These are phyloP conservation scores for Corynorhinus townsendii DNA, from an alignment of 2,113 vertebrate genomes.

Conservation along the genomic window DNA sequence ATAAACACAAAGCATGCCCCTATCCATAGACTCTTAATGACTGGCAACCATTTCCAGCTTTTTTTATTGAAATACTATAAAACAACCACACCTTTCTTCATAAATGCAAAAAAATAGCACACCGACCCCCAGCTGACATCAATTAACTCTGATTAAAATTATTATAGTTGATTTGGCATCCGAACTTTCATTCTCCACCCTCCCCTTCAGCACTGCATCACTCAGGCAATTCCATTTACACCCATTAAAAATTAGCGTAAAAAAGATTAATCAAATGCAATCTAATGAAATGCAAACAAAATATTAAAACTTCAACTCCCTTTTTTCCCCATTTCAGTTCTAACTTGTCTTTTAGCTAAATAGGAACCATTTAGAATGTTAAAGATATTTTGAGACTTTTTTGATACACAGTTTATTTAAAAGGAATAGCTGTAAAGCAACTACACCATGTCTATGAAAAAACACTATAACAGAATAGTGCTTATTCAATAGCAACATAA, in stretches of 20 bases:
- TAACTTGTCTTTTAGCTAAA: neutral
- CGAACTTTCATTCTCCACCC: neutral
- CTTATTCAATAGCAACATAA: constrained; percentile 45
- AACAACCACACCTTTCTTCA: constrained; percentile 34
- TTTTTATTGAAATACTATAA: constrained; percentile 31
- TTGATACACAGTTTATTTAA: constrained; percentile 30
- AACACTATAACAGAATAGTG: neutral
- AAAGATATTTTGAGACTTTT: constrained; percentile 45
- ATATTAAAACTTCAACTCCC: neutral
- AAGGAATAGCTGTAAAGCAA: neutral
- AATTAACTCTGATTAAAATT: constrained; percentile 71
- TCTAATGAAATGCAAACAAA: neutral
- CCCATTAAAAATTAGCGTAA: constrained; percentile 27
- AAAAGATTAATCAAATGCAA: neutral
- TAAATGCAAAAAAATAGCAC: constrained; percentile 39
- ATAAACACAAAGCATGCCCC: constrained; percentile 21
- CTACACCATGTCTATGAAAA: neutral
- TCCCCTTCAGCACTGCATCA: constrained; percentile 7
- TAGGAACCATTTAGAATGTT: constrained; percentile 7
- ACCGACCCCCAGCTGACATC: constrained; percentile 48
- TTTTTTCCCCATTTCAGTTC: neutral
- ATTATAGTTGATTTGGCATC: constrained; percentile 33
- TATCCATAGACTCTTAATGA: constrained; percentile 45
- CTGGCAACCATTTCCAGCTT: neutral
- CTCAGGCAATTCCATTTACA: constrained; percentile 43